These are phyloP conservation scores for Chloroceryle amazona DNA, from an alignment of 2,797 vertebrate species.

Conservation along the genomic window DNA sequence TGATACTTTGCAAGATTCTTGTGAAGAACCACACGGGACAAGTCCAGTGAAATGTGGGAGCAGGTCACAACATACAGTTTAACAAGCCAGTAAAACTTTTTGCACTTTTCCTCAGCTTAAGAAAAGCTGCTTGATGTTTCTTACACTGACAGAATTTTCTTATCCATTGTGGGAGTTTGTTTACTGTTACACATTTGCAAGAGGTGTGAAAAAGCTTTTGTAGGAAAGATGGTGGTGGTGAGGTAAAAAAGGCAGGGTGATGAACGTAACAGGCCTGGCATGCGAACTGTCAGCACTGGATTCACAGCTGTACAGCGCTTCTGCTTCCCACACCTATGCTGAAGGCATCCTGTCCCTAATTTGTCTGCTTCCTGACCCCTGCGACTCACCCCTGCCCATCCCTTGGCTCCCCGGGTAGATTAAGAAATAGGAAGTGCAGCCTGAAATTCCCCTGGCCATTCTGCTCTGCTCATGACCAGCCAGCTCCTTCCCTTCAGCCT, in stretches of 20 bases:
- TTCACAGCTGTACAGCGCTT: not conserved
- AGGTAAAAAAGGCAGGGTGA: conserved; percentile 34
- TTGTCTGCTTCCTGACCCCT: not conserved
- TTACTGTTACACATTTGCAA: conserved; percentile 59
- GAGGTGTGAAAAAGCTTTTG: conserved; percentile 69
- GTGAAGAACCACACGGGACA: not conserved
- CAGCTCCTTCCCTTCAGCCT: not conserved
- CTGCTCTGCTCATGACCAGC: not conserved
- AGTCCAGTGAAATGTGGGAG: not conserved
- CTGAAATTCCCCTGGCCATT: not conserved
- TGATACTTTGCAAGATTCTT: not conserved
- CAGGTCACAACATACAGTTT: not conserved
- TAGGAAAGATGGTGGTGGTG: conserved; percentile 17
- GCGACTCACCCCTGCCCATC: rapidly evolving
- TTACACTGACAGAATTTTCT: not conserved
- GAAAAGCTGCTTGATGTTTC: conserved; percentile 14
- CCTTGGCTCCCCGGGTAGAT: not conserved
- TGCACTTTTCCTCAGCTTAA: not conserved
- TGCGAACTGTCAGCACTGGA: not conserved
- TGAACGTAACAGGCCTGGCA: not conserved
- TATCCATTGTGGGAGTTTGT: conserved; percentile 45
- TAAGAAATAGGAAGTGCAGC: not conserved
- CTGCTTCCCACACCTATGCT: not conserved
- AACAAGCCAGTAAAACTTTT: not conserved
- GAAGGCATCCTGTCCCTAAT: not conserved